These are phyloP conservation scores for Simalia tracyae DNA, from an alignment of 2,797 vertebrate species.

Conservation along the genomic window DNA sequence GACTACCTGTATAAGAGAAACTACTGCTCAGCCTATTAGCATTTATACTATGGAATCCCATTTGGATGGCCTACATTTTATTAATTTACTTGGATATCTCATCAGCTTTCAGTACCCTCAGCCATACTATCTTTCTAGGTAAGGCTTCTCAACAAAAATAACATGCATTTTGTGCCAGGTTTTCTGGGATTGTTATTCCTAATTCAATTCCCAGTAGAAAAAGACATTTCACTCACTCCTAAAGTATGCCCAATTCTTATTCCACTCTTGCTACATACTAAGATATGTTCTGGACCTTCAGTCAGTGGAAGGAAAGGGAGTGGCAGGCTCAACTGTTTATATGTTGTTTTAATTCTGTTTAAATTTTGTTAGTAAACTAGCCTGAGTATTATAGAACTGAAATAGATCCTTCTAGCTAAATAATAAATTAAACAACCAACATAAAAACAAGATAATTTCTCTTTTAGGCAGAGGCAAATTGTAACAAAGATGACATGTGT, in stretches of 20 bases:
- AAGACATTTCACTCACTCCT: not conserved
- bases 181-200: not conserved
- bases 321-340: not conserved
- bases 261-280: not conserved
- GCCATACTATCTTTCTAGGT: not conserved
- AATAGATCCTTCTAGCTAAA: not conserved
- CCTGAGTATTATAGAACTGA: not conserved
- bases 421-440: not conserved
- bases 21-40: not conserved
- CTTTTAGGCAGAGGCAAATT: not conserved
- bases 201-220: not conserved
- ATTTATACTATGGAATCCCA: not conserved
- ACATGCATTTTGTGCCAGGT: not conserved
- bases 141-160: not conserved
- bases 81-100: not conserved
- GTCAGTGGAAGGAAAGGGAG: not conserved
- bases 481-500: not conserved
- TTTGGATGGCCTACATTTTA: not conserved
- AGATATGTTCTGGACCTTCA: not conserved
- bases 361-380: not conserved
- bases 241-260: not conserved
- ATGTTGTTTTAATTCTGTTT: not conserved
- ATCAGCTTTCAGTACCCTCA: not conserved
- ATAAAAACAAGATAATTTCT: not conserved
- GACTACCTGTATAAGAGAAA: no score